Evolutionary conservation across 2,797 vertebrate species (phyloP).

Genomic region (Danio albolineatus): DNA sequence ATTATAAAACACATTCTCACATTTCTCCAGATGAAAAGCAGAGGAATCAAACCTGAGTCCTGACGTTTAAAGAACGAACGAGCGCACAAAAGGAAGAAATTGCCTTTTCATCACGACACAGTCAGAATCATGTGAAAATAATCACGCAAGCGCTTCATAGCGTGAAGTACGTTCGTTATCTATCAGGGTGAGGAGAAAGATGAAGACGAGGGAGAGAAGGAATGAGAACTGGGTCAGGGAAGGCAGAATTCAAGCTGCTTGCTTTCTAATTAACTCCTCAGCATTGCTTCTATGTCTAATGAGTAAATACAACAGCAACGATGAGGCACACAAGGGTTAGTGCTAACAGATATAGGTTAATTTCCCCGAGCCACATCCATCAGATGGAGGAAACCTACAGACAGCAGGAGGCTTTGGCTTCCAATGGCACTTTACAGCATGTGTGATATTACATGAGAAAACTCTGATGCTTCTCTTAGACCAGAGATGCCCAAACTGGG

Average conservation of each 20-base stretch:
- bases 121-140: constrained; percentile 24
- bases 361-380: constrained; percentile 14
- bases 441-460: background rate
- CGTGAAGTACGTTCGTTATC: constrained; percentile 44
- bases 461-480: background rate
- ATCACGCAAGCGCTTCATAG: constrained; percentile 24
- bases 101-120: constrained; percentile 4
- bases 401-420: constrained; percentile 19
- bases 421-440: background rate
- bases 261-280: constrained; percentile 59
- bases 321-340: constrained; percentile 36
- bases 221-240: constrained; percentile 59
- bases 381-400: constrained; percentile 33
- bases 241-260: constrained; percentile 55
- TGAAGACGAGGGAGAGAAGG: constrained; percentile 17
- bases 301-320: constrained; percentile 49
- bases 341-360: constrained; percentile 56
- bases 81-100: constrained; percentile 11
- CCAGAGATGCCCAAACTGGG: background rate
- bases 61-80: constrained; percentile 16
- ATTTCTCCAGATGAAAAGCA: constrained; percentile 19
- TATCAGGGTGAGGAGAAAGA: constrained; percentile 14
- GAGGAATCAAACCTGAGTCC: constrained; percentile 16
- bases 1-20: constrained; percentile 28
- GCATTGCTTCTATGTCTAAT: constrained; percentile 48